These are phyloP conservation scores for Tringa solitaria DNA, from an alignment of 2,113 vertebrate species.

Conservation along the genomic window DNA sequence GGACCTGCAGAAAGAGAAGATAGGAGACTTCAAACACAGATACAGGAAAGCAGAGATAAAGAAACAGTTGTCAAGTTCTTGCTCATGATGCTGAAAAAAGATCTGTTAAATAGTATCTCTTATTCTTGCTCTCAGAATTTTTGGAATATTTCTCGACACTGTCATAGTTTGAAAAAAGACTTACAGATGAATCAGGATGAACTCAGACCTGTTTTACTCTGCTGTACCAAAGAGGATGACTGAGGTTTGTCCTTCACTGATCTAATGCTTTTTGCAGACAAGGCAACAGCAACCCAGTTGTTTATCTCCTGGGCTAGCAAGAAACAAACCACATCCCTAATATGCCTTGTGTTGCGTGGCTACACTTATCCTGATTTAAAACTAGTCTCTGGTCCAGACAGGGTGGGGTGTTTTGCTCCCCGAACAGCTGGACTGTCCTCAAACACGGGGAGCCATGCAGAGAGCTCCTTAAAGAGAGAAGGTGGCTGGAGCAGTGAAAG, in stretches of 20 bases:
- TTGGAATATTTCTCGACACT: background rate
- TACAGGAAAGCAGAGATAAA: background rate
- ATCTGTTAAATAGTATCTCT: background rate
- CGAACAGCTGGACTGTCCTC: background rate
- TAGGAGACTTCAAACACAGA: background rate
- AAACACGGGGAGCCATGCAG: background rate
- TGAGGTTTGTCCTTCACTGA: background rate
- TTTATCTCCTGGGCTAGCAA: background rate
- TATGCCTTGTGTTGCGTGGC: background rate
- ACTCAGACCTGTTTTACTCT: background rate
- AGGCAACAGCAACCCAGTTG: background rate
- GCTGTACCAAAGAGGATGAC: background rate
- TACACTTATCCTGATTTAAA: background rate
- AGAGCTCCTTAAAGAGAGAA: background rate
- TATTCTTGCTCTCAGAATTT: background rate
- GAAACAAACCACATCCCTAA: background rate
- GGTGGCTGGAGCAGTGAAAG: background rate
- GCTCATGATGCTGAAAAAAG: background rate
- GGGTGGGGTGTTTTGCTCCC: background rate
- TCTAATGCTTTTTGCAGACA: background rate
- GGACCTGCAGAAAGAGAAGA: conserved; percentile 77
- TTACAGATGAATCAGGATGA: background rate
- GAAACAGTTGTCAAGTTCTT: background rate
- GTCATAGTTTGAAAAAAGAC: background rate
- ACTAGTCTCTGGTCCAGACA: background rate